Base-by-base conservation (phyloP, 2,113 vertebrate species). In the Rhynchopsitta pachyrhyncha region DNA sequence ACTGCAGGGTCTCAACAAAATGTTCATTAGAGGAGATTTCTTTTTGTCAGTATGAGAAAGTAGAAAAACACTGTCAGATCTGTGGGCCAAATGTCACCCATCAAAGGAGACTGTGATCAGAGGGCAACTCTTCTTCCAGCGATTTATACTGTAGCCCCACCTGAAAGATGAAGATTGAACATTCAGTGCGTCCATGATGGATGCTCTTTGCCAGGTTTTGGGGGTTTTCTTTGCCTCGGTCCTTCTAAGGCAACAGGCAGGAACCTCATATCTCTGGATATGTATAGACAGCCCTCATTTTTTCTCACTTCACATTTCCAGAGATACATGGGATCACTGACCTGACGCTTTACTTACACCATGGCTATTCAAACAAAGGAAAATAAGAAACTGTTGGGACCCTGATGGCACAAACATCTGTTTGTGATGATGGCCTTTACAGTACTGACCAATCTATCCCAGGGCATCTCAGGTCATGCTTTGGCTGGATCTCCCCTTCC, bases 141-240 rank as follows among this genome's bases (percentile, higher is more conserved):
- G 1, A 17, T 42, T 97, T 93, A 97, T 18, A 96, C 97, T 29
- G 86, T 25, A 83, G 75, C 73, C 17, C 64, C 74, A 76, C 70
- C 97, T 97, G 88, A 83, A 97, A 96, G 74, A 92, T 22, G 2
- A 75, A 83, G 53, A 82, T 59, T 6, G 37, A 73, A 41, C 44
- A 63, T 33, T 91, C 46, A 91, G n/a, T n/a, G 24, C 69, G 89
- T 79, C 33, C 50, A 31, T 14, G 5, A 12, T 0, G 1, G 14
- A 25, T 50, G 27, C 8, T 39, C 42, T 88, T 78, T 73, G 19
- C 7, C 55, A 68, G 46, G 9, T 46, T 17, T 52, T 59, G 42
- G 53, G 13, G 17, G 31, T 5, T n/a, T 57, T 66, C 28, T 82
- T 69, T 46, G 16, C 18, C 31, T 46, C 17, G 13, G 44, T 57